Base-by-base conservation (phyloP, 2,888 invertebrate species). In the Patella depressa region DNA sequence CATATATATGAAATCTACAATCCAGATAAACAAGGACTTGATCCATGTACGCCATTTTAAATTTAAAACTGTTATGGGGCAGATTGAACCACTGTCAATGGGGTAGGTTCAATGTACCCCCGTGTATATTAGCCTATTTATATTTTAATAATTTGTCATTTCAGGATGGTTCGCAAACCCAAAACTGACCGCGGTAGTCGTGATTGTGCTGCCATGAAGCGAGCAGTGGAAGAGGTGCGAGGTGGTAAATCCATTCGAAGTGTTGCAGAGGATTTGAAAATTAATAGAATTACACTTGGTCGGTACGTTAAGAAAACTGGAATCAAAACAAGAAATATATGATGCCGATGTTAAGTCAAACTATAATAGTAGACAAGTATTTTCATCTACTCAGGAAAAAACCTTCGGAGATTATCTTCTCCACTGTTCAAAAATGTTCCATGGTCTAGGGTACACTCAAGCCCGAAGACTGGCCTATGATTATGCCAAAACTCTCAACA, bases 291-390 rank as follows among this genome's bases (percentile, higher is more conserved):
- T 15, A 71, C 17, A 29, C 34, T 71, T 24, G 71, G 29, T 14
- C 15, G 71, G 19, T 71, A 1, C 71, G 15, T 71, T 7, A 71
- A 71, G 19, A 71, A 71, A 15, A 71, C 24, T 34, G 9, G 71
- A 29, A 15, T 15, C 5, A 71, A 71, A n/a, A 71, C 17, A 71
- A n/a, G 71, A 29, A 14, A 34, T 34, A n/a, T 14, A 4, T n/a
- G 19, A 29, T 15, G 24, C 7, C 3, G 34, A 29, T 24, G 24
- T 71, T 15, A 71, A 15, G 17, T 19, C 34, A 34, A 34, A 34
- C 34, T 24, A 71, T 7, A 57, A 57, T 57, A 57, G 57, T 57
- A 14, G n/a, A n/a, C 71, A 71, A 19, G 24, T 71, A 71, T 71
- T 71, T 71, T 71, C 71, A 29, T 14, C 24, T 29, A 19, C 14